These are phyloP conservation scores for Mus minutoides DNA, from an alignment of 2,797 vertebrate species.

Conservation along the genomic window DNA sequence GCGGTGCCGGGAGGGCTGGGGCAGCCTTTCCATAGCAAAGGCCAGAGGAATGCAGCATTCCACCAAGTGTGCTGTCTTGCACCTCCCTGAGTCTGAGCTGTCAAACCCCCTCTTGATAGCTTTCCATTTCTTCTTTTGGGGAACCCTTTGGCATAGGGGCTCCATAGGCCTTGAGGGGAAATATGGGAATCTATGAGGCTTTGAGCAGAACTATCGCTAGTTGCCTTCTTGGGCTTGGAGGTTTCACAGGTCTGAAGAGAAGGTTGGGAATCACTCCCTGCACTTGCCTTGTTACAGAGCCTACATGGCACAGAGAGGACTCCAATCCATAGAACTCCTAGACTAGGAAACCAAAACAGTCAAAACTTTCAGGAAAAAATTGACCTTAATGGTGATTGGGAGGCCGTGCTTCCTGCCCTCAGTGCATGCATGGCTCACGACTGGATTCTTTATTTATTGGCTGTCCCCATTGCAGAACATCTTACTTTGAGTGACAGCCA, in stretches of 20 bases:
- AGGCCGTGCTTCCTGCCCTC: not conserved
- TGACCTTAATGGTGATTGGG: not conserved
- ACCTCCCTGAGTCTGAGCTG: not conserved
- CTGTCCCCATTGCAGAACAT: not conserved
- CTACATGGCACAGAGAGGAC: not conserved
- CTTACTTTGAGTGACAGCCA: not conserved
- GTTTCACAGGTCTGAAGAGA: constrained; percentile 69
- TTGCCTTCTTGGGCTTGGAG: constrained; percentile 63
- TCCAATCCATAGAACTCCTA: not conserved
- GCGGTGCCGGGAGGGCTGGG: not conserved
- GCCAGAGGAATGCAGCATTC: not conserved
- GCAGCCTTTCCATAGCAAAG: not conserved
- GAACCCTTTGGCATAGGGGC: not conserved
- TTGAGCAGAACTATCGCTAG: constrained; percentile 19
- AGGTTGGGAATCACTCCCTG: constrained; percentile 25
- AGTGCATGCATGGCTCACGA: not conserved
- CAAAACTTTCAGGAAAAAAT: not conserved
- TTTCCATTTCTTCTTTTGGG: not conserved
- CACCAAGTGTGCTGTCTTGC: no score
- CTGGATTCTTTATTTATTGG: not conserved
- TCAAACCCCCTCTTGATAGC: not conserved
- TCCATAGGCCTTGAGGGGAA: not conserved
- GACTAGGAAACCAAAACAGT: not conserved
- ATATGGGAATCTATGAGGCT: not conserved
- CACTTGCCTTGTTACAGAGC: not conserved